A percentile compares a stretch with the other conserved stretches of the same genome.
phyloP scores from a whole-genome alignment of 1,140 invertebrate genomes.

The Hesperophylax magnus region DNA sequence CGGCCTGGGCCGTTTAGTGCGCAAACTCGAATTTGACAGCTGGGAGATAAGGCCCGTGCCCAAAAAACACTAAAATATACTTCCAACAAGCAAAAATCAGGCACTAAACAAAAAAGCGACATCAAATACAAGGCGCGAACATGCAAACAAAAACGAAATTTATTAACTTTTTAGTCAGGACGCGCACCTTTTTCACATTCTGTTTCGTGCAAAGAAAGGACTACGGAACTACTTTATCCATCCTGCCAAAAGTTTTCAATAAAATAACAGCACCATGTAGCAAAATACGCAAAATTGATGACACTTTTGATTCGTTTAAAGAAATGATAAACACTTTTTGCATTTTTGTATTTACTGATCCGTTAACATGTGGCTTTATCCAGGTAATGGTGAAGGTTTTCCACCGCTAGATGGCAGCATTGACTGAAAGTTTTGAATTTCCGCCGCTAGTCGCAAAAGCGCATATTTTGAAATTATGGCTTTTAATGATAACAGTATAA shows the following conservation, averaged over 20 bases:
- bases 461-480: background rate
- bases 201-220: conserved; percentile 4
- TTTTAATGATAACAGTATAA: background rate
- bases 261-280: too few relatives aligned
- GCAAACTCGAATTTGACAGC: conserved; percentile 33
- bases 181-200: background rate
- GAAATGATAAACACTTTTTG: too few relatives aligned
- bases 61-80: background rate
- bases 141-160: background rate
- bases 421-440: conserved; percentile 2
- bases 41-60: background rate
- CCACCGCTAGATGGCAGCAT: conserved; percentile 10
- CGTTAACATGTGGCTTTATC: too few relatives aligned
- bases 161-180: background rate
- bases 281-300: too few relatives aligned
- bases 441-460: background rate
- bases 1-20: conserved; percentile 18
- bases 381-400: conserved; percentile 1
- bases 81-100: background rate
- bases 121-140: background rate
- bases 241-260: too few relatives aligned
- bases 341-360: too few relatives aligned
- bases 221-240: background rate
- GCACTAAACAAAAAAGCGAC: background rate
- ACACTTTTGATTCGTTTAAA: too few relatives aligned